phyloP scores from a whole-genome alignment of 1,140 invertebrate species.

The Calycopis cecrops region DNA sequence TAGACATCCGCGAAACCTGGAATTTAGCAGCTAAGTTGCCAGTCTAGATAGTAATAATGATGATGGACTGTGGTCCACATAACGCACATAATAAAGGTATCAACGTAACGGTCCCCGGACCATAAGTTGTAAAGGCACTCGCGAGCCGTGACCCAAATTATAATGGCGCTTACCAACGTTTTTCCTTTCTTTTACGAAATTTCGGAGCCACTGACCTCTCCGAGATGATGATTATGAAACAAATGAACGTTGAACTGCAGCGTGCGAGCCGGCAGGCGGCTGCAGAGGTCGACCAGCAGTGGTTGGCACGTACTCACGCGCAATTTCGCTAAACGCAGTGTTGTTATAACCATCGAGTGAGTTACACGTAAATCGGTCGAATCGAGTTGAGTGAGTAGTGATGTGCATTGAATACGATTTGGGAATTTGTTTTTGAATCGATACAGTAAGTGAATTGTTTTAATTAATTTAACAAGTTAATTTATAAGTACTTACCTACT shows the following conservation, averaged over 20 bases:
- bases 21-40: too few species aligned
- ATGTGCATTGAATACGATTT: conserved; percentile 11
- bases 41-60: too few species aligned
- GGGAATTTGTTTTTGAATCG: not conserved
- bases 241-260: not conserved
- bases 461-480: conserved; percentile 13
- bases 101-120: not conserved
- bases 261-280: not conserved
- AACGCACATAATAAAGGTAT: conserved; percentile 1
- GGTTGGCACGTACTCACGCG: conserved; percentile 22
- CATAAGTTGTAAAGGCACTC: conserved; percentile 1
- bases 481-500: too few species aligned
- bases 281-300: conserved; percentile 7
- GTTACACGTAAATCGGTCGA: conserved; percentile 14
- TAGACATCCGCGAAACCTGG: too few species aligned
- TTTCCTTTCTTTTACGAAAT: conserved; percentile 5
- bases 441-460: conserved; percentile 15
- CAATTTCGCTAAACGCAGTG: conserved; percentile 31
- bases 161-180: not conserved
- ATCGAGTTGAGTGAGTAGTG: conserved; percentile 15
- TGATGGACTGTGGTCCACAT: too few species aligned
- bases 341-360: conserved; percentile 13
- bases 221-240: too few species aligned
- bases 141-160: conserved; percentile 13
- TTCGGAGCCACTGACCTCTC: not conserved